Evolutionary conservation across 2,888 invertebrate genomes (phyloP).

Genomic region (Phorcus lineatus): DNA sequence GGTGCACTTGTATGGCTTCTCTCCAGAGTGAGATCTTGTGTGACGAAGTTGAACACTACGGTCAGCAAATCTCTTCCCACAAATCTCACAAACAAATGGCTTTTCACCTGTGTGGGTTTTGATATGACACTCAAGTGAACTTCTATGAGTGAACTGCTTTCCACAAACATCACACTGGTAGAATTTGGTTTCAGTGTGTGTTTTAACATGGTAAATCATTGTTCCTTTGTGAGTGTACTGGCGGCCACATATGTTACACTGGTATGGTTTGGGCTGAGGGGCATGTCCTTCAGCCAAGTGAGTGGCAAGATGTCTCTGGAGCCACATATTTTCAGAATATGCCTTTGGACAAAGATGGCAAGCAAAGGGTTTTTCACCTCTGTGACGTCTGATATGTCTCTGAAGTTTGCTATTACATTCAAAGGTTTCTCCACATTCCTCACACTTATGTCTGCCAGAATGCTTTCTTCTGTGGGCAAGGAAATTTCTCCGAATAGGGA

Average conservation of each 20-base stretch:
- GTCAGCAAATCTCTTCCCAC: constrained; percentile 20
- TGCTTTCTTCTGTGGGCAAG: not conserved
- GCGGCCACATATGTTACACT: constrained; percentile 2
- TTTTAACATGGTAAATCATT: not conserved
- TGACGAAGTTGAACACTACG: constrained; percentile 19
- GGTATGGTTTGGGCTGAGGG: constrained; percentile 1
- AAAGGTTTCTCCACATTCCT: constrained; percentile 10
- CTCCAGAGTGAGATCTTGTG: constrained; percentile 13
- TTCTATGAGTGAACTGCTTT: constrained; percentile 11
- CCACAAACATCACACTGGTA: constrained; percentile 22
- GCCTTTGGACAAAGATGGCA: constrained; percentile 8
- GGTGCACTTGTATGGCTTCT: constrained; percentile 15
- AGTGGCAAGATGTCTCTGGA: constrained; percentile 1
- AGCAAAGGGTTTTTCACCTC: constrained; percentile 14
- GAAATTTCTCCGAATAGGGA: not conserved
- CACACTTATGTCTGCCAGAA: constrained; percentile 3
- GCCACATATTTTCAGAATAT: constrained; percentile 1
- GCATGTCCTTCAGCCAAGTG: constrained; percentile 8
- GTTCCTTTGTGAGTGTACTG: constrained; percentile 21
- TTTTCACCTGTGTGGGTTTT: constrained; percentile 11
- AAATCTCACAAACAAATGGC: constrained; percentile 5
- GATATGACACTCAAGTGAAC: constrained; percentile 15
- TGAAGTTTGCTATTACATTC: constrained; percentile 8
- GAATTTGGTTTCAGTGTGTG: constrained; percentile 6
- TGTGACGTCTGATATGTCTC: constrained; percentile 12